Percentiles rank a stretch among this genome's conserved stretches.
phyloP scores from a whole-genome alignment of 2,113 vertebrate genomes.

The Erythrolamprus reginae region DNA sequence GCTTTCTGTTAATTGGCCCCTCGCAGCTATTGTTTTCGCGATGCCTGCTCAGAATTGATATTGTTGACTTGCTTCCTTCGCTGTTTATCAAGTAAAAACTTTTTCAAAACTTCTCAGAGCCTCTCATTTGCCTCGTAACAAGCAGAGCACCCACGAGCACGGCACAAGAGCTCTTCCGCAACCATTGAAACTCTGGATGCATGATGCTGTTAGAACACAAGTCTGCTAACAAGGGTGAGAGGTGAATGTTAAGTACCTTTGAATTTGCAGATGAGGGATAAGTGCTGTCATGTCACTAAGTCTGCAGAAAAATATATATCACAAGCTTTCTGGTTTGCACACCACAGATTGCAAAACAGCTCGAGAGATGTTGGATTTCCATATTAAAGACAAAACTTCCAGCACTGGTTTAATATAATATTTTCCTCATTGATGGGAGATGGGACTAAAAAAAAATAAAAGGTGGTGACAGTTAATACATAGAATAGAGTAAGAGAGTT shows the following conservation, averaged over 20 bases:
- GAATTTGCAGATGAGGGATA: neutral
- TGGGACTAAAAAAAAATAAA: neutral
- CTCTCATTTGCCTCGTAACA: neutral
- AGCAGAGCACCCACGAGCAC: neutral
- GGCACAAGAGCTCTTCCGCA: neutral
- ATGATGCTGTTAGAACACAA: neutral
- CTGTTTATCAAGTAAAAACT: neutral
- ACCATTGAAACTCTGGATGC: neutral
- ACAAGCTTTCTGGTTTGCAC: neutral
- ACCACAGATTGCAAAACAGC: neutral
- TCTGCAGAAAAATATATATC: neutral
- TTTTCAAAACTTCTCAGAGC: neutral
- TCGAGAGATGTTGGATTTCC: neutral
- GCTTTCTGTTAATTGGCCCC: neutral
- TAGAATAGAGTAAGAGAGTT: too few relatives aligned
- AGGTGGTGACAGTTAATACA: neutral
- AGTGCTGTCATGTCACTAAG: neutral
- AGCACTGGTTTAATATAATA: neutral
- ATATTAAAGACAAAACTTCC: neutral
- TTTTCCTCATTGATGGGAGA: neutral
- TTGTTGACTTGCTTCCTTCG: neutral
- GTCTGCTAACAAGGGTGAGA: neutral
- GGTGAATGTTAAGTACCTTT: neutral
- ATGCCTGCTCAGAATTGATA: neutral
- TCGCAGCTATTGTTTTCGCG: neutral